phyloP scores from a whole-genome alignment of 2,113 vertebrate species.

The Sturnus vulgaris region DNA sequence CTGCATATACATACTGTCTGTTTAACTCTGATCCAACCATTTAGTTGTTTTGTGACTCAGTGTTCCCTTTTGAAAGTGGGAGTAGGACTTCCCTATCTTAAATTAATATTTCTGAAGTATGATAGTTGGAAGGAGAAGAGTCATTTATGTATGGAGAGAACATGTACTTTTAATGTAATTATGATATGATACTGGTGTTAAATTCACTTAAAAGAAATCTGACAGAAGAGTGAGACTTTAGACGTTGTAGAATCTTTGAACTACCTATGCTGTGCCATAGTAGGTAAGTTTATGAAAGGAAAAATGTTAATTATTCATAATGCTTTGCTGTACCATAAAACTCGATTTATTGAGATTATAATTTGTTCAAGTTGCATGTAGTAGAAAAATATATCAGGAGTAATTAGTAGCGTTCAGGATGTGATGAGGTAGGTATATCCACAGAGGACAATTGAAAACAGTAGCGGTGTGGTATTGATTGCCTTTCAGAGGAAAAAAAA shows the following conservation, averaged over 20 bases:
- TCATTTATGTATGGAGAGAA: not conserved
- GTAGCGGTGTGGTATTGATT: constrained; percentile 57
- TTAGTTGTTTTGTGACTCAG: not conserved
- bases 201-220: not conserved
- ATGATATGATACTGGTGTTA: not conserved
- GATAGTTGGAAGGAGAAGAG: not conserved
- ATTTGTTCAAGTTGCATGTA: constrained; percentile 65
- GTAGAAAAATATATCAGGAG: constrained; percentile 66
- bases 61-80: not conserved
- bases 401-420: constrained; percentile 74
- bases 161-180: not conserved
- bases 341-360: constrained; percentile 59
- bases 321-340: constrained; percentile 60
- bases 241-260: not conserved
- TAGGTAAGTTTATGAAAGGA: constrained; percentile 22
- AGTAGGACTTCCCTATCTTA: not conserved
- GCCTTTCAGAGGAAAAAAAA: constrained; percentile 69
- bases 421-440: constrained; percentile 60
- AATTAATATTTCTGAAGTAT: not conserved
- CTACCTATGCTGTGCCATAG: not conserved
- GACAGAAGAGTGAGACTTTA: not conserved
- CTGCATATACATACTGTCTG: not conserved
- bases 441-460: constrained; percentile 66
- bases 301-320: constrained; percentile 63
- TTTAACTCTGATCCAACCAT: not conserved